Evolutionary conservation across 2,113 vertebrate species (phyloP).

Genomic region (Vidua macroura): DNA sequence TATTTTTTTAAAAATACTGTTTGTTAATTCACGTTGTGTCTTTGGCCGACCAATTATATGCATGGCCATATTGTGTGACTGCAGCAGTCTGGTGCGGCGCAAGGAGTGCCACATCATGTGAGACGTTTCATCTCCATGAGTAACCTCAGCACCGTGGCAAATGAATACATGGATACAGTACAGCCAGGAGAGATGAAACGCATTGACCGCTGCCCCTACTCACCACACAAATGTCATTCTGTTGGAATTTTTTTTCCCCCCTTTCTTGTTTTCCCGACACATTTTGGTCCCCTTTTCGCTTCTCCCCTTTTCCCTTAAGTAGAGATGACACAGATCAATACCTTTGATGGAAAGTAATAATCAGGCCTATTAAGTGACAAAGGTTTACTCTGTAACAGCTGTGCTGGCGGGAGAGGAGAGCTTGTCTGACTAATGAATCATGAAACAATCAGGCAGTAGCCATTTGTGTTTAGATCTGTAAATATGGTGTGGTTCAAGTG

Average conservation of each 20-base stretch:
- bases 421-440: slow-evolving; percentile 99
- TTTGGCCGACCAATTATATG: slow-evolving; percentile 28
- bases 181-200: slow-evolving; percentile 11
- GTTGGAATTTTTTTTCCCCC: background rate
- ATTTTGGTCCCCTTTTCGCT: slow-evolving; percentile 55
- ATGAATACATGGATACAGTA: background rate
- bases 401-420: slow-evolving; percentile 96
- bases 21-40: slow-evolving; percentile 55
- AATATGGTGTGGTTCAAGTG: slow-evolving; percentile 99
- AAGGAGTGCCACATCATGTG: slow-evolving; percentile 13
- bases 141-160: background rate
- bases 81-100: slow-evolving; percentile 14
- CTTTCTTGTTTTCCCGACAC: slow-evolving; percentile 53
- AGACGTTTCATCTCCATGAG: slow-evolving; percentile 37
- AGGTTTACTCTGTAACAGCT: slow-evolving; percentile 99
- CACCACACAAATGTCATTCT: background rate
- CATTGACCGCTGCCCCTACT: background rate
- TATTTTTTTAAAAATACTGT: background rate
- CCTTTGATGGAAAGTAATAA: slow-evolving; percentile 98
- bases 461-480: slow-evolving; percentile 99
- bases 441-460: slow-evolving; percentile 99
- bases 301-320: slow-evolving; percentile 82
- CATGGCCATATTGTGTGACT: slow-evolving; percentile 58
- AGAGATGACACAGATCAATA: slow-evolving; percentile 97
- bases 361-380: slow-evolving; percentile 99